phyloP scores from a whole-genome alignment of 2,888 invertebrate genomes.

The Lamellibrachia satsuma region DNA sequence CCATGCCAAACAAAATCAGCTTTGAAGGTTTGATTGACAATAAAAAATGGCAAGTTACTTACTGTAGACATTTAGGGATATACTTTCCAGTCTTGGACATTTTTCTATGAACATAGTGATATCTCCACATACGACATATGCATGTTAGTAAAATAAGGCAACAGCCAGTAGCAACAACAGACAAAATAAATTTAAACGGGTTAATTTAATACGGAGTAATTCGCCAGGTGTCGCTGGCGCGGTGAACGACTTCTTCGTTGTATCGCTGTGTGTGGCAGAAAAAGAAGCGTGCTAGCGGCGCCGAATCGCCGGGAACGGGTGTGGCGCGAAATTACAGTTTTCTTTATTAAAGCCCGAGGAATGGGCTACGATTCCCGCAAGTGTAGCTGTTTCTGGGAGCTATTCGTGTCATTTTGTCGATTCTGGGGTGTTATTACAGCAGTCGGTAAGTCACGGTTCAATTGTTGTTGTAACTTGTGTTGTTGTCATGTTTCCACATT shows the following conservation, averaged over 20 bases:
- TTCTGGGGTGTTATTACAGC: constrained; percentile 3
- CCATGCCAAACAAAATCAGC: too few species aligned
- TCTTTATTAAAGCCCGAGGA: neutral
- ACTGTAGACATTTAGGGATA: too few species aligned
- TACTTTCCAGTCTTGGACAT: too few species aligned
- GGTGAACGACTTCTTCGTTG: neutral
- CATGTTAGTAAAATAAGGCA: too few species aligned
- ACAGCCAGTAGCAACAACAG: too few species aligned
- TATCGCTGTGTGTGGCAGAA: neutral
- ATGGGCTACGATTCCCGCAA: constrained; percentile 4
- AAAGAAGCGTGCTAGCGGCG: neutral
- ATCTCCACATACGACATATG: too few species aligned
- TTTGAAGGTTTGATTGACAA: too few species aligned
- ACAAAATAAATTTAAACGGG: too few species aligned
- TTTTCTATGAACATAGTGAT: too few species aligned
- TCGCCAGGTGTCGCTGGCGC: neutral
- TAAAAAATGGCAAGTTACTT: neutral
- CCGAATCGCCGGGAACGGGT: neutral
- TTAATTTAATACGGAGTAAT: neutral
- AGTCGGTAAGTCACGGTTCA: neutral
- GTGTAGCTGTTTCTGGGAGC: neutral
- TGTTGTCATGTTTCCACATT: neutral
- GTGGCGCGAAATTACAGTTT: neutral
- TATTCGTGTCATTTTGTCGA: constrained; percentile 17
- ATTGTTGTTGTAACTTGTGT: neutral